Conservation (phyloP, 2,113 vertebrate species). For the Mionectes macconnelli region DNA sequence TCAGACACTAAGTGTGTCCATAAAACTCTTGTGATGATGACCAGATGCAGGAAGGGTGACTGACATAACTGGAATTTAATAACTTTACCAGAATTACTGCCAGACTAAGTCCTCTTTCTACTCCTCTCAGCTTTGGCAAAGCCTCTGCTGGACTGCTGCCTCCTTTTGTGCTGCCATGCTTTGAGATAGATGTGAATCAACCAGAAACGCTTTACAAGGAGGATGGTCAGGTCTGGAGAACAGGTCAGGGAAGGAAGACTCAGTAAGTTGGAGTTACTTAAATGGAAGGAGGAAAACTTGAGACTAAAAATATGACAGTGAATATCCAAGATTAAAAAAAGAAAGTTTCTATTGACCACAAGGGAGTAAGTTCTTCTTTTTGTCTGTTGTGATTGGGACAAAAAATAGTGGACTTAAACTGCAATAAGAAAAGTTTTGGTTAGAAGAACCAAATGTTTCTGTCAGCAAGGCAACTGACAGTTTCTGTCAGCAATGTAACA, state of each 20-base stretch:
- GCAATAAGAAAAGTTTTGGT: background rate
- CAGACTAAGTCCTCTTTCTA: background rate
- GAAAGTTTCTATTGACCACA: background rate
- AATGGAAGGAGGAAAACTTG: background rate
- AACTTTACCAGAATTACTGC: background rate
- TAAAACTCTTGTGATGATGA: background rate
- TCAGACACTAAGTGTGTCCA: background rate
- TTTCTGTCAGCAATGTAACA: background rate
- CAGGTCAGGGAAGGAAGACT: background rate
- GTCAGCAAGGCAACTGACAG: background rate
- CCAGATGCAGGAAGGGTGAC: rapidly evolving
- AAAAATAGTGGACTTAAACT: background rate
- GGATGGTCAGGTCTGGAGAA: background rate
- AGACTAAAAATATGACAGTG: background rate
- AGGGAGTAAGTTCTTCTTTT: background rate
- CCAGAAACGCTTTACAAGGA: background rate
- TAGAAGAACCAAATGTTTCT: background rate
- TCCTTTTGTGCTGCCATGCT: rapidly evolving
- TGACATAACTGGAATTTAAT: background rate
- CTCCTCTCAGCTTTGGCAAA: background rate
- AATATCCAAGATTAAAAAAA: background rate
- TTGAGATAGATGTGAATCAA: background rate
- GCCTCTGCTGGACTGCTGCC: background rate
- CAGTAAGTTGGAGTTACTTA: background rate
- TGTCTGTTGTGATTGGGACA: background rate